phyloP scores from a whole-genome alignment of 2,113 vertebrate species.

The Anarhynchus alexandrinus region DNA sequence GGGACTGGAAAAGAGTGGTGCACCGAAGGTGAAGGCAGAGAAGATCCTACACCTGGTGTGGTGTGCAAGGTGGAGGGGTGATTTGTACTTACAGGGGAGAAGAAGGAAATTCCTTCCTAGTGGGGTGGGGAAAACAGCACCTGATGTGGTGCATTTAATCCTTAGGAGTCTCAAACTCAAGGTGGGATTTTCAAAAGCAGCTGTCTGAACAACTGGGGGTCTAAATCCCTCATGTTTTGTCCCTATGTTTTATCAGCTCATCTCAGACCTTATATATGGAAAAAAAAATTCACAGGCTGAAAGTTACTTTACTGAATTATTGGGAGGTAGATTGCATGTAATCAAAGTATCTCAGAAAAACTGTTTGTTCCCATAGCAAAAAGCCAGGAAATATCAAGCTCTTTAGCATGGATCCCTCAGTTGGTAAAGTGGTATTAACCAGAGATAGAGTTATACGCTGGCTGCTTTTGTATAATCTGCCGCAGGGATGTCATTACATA shows the following conservation, averaged over 20 bases:
- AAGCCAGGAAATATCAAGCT: constrained; percentile 1
- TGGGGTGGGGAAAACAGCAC: not conserved
- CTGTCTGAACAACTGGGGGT: not conserved
- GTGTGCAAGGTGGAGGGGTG: not conserved
- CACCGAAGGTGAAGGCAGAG: not conserved
- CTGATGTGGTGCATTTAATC: not conserved
- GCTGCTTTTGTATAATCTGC: not conserved
- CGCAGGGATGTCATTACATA: not conserved
- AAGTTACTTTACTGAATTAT: constrained; percentile 12
- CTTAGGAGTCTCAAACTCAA: not conserved
- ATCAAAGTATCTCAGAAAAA: not conserved
- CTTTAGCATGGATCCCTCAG: not conserved
- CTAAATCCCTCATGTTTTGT: not conserved
- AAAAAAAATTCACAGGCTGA: not conserved
- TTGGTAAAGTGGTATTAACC: not conserved
- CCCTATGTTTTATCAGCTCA: not conserved
- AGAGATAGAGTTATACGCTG: not conserved
- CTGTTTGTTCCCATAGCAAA: not conserved
- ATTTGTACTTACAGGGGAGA: not conserved
- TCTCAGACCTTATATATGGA: not conserved
- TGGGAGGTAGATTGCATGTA: not conserved
- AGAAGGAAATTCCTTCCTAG: not conserved
- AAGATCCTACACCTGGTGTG: not conserved
- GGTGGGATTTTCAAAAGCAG: not conserved
- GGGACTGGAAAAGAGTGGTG: not conserved